Percentiles rank a stretch among this genome's conserved stretches.
Conservation (phyloP, 1,140 invertebrate species). For the Planococcus citri region DNA sequence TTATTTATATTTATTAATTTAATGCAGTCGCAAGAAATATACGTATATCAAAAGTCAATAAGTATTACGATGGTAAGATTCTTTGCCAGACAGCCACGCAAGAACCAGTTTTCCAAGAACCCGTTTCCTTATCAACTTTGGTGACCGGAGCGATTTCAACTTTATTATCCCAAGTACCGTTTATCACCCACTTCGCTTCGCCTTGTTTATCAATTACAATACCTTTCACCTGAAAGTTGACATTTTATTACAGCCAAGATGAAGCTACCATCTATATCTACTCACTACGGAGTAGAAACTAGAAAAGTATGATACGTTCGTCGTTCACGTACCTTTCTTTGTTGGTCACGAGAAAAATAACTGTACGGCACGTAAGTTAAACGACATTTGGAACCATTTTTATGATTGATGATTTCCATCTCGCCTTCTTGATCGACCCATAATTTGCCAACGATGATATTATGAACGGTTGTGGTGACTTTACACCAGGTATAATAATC, state of each 20-base stretch:
- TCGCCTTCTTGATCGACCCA: slow-evolving; percentile 99
- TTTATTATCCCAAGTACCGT: slow-evolving; percentile 89
- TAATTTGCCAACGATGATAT: slow-evolving; percentile 97
- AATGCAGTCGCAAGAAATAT: no score
- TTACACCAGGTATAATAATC: slow-evolving; percentile 96
- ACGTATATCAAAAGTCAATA: no score
- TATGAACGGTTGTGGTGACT: slow-evolving; percentile 96
- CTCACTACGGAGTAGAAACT: no score
- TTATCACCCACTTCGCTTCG: slow-evolving; percentile 61
- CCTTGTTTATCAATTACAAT: slow-evolving; percentile 49
- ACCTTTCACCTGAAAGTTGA: slow-evolving; percentile 60
- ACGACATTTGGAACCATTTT: slow-evolving; percentile 81
- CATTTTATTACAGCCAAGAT: no score
- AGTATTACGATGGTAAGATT: slow-evolving; percentile 55
- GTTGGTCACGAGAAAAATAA: slow-evolving; percentile 90
- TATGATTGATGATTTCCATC: slow-evolving; percentile 89
- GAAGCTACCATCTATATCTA: no score
- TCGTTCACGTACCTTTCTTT: slow-evolving; percentile 54
- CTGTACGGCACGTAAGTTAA: slow-evolving; percentile 95
- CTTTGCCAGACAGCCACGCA: slow-evolving; percentile 77
- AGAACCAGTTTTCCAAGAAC: slow-evolving; percentile 80
- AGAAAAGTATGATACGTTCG: no score
- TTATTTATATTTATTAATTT: no score
- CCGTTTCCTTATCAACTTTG: slow-evolving; percentile 52
- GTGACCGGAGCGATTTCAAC: slow-evolving; percentile 89